A percentile compares a stretch with the other conserved stretches of the same genome.
These are phyloP conservation scores for Micropoecilia bifurca DNA, from an alignment of 2,797 vertebrate species.

Conservation along the genomic window DNA sequence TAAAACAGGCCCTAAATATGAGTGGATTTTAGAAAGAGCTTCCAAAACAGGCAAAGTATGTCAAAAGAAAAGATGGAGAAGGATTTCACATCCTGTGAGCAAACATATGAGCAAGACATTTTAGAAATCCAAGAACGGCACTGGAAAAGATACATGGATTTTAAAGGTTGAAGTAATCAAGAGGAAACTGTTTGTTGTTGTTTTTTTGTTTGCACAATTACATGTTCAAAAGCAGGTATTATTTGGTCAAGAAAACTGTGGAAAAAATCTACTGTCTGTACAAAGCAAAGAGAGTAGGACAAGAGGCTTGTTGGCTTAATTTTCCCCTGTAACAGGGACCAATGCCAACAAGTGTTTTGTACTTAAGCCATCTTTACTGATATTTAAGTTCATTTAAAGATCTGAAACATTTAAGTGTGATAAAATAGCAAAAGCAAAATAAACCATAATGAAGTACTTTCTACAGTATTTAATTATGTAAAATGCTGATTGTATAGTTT, in stretches of 20 bases:
- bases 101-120: background rate
- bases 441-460: background rate
- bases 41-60: background rate
- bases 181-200: background rate
- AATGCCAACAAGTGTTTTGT: background rate
- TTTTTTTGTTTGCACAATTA: background rate
- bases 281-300: too few relatives aligned
- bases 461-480: background rate
- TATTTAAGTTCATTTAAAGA: too few relatives aligned
- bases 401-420: background rate
- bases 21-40: constrained; percentile 1
- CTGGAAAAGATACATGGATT: background rate
- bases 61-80: background rate
- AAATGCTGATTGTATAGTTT: background rate
- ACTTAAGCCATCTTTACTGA: too few relatives aligned
- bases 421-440: background rate
- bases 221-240: background rate
- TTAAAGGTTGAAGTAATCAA: background rate
- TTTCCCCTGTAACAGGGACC: background rate
- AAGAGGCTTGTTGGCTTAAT: background rate
- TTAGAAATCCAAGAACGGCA: background rate
- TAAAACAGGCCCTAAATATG: background rate
- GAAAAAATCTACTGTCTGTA: background rate
- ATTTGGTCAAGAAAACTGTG: background rate
- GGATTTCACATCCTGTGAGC: background rate